phyloP scores from a whole-genome alignment of 2,888 invertebrate species.

The Ceriagrion tenellum region DNA sequence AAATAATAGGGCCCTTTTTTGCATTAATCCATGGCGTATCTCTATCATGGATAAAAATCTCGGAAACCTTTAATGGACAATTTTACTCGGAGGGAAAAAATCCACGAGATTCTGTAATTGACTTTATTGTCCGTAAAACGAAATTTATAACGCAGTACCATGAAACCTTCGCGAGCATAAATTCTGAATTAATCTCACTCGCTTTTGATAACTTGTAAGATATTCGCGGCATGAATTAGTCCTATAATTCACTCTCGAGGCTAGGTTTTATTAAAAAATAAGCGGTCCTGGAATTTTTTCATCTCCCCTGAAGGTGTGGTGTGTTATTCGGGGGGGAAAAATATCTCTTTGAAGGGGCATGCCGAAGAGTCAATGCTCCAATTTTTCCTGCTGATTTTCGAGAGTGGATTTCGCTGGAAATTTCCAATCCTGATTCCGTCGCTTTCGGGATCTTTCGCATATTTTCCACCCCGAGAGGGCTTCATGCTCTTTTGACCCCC shows the following conservation, averaged over 20 bases:
- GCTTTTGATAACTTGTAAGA: not conserved
- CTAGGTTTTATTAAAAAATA: not conserved
- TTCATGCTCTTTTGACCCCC: not conserved
- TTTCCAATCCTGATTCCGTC: not conserved
- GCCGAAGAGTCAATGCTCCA: not conserved
- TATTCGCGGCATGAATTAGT: not conserved
- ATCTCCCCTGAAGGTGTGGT: not conserved
- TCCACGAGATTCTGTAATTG: not conserved
- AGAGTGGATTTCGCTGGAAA: not conserved
- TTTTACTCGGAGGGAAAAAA: not conserved
- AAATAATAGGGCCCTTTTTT: not conserved
- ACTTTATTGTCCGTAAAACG: slow-evolving; percentile 22
- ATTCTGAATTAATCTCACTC: slow-evolving; percentile 25
- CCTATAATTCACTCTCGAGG: slow-evolving; percentile 11
- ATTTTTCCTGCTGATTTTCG: not conserved
- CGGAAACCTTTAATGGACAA: not conserved
- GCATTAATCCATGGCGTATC: not conserved
- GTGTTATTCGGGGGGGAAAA: not conserved
- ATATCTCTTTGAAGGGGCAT: not conserved
- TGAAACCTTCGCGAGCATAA: not conserved
- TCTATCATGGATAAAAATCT: not conserved
- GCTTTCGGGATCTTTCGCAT: not conserved
- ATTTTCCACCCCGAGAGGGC: not conserved
- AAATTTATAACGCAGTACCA: not conserved
- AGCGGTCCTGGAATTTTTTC: not conserved